Base-by-base conservation (phyloP, 2,888 invertebrate species). In the Dynastes maya region DNA sequence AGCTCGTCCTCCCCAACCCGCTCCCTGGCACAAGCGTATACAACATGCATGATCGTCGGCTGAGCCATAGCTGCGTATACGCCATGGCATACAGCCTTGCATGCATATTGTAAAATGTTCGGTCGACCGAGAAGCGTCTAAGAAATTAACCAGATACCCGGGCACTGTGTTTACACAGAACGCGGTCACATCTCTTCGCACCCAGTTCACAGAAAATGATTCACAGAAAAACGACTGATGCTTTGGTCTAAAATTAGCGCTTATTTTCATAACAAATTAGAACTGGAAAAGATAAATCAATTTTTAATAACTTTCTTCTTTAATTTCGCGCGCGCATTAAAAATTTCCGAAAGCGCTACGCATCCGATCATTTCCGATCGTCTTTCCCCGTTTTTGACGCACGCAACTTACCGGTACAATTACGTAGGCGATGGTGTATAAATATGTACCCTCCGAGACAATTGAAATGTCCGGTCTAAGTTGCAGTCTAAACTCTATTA, bases 101-200 rank as follows among this genome's bases (percentile, higher is more conserved):
- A 64, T 76, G 79, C 79, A 79, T 76, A 79, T 79, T 79, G 67
- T 80, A 81, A 80, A 82, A 82, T 81, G 83, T 83, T 81, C 71
- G 37, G 40, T 67, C 40, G 67, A 67, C 67, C 40, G 67, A 67
- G 78, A 82, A 81, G 78, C 81, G 84, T 79, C 82, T 82, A 84
- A 82, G 85, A 87, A 85, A 85, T 83, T 86, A 87, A 87, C 86
- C 87, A 87, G 87, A 86, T 82, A 80, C 81, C 80, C 80, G 71
- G 71, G 70, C 55, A 27, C 71, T 71, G 76, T 87, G 86, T 87
- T 87, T 87, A 86, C 82, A 83, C 82, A 83, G 81, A 84, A 84
- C 82, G 83, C 85, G 86, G 86, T 87, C 87, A 86, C 86, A 87
- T 86, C 85, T 86, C 85, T 86, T 87, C 86, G 84, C 86, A 86